Evolutionary conservation across 2,113 vertebrate species (phyloP).

Genomic region (Lethenteron reissneri): DNA sequence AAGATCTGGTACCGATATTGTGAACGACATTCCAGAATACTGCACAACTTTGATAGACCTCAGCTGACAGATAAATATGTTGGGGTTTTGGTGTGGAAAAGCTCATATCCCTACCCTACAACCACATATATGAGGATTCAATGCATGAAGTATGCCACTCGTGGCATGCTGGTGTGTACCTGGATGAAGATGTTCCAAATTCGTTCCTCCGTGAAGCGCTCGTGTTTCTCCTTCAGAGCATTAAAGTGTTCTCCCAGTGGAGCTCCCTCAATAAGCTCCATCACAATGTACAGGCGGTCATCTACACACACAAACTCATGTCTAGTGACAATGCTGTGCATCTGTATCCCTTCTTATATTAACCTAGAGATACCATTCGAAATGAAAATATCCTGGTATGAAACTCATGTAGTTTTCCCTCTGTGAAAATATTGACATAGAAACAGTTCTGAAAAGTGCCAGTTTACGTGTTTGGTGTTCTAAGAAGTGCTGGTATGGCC

Average conservation of each 20-base stretch:
- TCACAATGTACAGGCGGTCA: slow-evolving; percentile 53
- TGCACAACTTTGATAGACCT: no score
- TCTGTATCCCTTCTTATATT: neutral
- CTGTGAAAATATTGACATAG: slow-evolving; percentile 4
- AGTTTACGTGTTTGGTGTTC: no score
- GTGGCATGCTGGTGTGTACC: slow-evolving; percentile 19
- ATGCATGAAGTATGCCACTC: no score
- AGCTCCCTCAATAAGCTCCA: slow-evolving; percentile 60
- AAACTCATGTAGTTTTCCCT: neutral
- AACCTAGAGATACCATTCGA: neutral
- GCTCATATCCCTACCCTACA: no score
- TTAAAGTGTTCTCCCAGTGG: slow-evolving; percentile 45
- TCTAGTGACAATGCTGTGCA: neutral
- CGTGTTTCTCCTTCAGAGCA: slow-evolving; percentile 56
- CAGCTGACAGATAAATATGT: no score
- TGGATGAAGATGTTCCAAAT: slow-evolving; percentile 70
- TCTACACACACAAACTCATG: slow-evolving; percentile 18
- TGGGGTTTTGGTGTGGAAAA: no score
- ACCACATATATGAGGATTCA: no score
- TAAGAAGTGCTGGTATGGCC: no score
- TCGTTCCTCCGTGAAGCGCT: slow-evolving; percentile 45
- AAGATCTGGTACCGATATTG: no score
- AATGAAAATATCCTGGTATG: neutral
- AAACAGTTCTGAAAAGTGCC: neutral
- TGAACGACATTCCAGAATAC: no score